Base-by-base conservation (phyloP, 2,113 vertebrate species). In the Ia io region DNA sequence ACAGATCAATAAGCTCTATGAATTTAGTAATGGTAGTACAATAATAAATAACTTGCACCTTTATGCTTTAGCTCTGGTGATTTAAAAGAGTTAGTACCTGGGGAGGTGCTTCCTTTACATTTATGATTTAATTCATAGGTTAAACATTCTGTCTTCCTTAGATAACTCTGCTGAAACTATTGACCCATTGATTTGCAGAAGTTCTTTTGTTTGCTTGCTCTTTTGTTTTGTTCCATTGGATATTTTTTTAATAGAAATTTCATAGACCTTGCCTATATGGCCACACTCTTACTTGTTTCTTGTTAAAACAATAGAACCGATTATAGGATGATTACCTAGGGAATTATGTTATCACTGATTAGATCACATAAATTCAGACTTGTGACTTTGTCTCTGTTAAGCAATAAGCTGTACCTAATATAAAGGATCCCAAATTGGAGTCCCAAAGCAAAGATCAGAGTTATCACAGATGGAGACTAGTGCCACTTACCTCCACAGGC, bases 211-310 rank as follows among this genome's bases (percentile, higher is more conserved):
- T 90, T 76, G 7, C 28, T 74, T 84, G 5, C 40, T 40, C 53
- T 23, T 37, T 85, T 37, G 2, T 13, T 71, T 93, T 88, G 59
- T 71, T 92, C 20, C 61, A 79, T 71, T 59, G 8, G 10, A 23
- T 93, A 95, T 74, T 49, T 67, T 95, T 85, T 84, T 14, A 84
- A 30, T 73, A 61, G 35, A 70, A 78, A n/a, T 70, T 28, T 94
- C 20, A 37, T 47, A 44, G 16, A 76, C 51, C 7, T 42, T 92
- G 4, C 8, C 44, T 86, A 9, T 85, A 80, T 61, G 13, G 28
- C 13, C 42, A 85, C 18, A 83, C 1, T 77, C 32, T 70, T 74
- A 61, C n/a, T 53, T 74, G 22, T 35, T 78, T 4, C 16, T 77
- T 91, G 16, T 40, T 93, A 84, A 3, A 88, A 47, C 49, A 77